phyloP scores from a whole-genome alignment of 2,113 vertebrate genomes.

The Carassius carassius region DNA sequence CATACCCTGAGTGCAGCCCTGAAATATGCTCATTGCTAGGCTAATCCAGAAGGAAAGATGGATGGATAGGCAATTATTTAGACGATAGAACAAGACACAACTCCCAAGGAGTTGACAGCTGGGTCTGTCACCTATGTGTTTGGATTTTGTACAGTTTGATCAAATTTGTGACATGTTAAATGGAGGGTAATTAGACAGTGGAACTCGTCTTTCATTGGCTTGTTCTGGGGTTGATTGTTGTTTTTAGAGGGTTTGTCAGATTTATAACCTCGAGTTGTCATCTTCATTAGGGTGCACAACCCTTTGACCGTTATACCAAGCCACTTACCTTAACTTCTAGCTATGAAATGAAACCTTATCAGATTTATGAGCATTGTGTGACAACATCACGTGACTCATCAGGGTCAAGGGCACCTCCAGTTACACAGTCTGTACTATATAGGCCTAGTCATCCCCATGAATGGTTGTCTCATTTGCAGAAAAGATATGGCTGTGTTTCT shows the following conservation, averaged over 20 bases:
- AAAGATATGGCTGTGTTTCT: not conserved
- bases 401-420: slow-evolving; percentile 9
- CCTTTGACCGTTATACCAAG: too few relatives aligned
- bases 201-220: not conserved
- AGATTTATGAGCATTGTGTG: slow-evolving; percentile 15
- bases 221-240: not conserved
- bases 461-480: not conserved
- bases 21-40: not conserved
- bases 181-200: not conserved
- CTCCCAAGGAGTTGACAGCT: not conserved
- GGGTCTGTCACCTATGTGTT: not conserved
- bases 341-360: not conserved
- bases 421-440: not conserved
- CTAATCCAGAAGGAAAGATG: not conserved
- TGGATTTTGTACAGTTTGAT: not conserved
- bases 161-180: not conserved
- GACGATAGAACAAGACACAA: not conserved
- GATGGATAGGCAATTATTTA: not conserved
- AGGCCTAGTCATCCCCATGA: not conserved
- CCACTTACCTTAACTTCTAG: not conserved
- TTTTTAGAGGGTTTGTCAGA: not conserved
- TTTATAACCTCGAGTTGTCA: not conserved
- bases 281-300: not conserved
- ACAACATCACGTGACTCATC: not conserved
- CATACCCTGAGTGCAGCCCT: not conserved